phyloP scores from a whole-genome alignment of 1,140 invertebrate species.

The Drosophila sechellia region DNA sequence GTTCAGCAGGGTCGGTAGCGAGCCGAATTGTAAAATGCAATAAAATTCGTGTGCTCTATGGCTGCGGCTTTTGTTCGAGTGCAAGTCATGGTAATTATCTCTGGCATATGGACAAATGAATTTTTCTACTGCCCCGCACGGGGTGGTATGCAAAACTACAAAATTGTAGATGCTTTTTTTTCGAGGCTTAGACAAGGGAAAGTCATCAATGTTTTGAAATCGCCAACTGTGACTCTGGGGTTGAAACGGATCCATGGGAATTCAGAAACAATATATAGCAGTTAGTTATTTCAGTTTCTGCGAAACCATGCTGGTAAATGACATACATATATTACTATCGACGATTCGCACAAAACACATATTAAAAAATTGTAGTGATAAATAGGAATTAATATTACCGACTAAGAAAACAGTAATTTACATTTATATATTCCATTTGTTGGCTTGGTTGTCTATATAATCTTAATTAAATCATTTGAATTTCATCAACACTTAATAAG shows the following conservation, averaged over 20 bases:
- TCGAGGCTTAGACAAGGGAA: neutral
- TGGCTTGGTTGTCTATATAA: no score
- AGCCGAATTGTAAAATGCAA: conserved; percentile 59
- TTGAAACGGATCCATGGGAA: conserved; percentile 7
- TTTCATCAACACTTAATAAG: neutral
- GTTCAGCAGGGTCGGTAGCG: conserved; percentile 26
- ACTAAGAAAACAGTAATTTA: no score
- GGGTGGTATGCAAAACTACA: conserved; percentile 35
- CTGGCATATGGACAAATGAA: conserved; percentile 47
- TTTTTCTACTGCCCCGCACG: conserved; percentile 16
- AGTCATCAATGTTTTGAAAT: conserved; percentile 6
- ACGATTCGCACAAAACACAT: no score
- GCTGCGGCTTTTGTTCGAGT: conserved; percentile 52
- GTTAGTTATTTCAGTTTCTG: neutral
- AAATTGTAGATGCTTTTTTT: conserved; percentile 12
- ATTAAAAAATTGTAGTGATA: no score
- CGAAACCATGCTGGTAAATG: neutral
- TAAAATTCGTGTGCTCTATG: conserved; percentile 63
- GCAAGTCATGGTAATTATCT: conserved; percentile 75
- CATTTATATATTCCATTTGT: no score
- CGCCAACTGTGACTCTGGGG: conserved; percentile 15
- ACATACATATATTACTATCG: neutral
- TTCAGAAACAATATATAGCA: neutral
- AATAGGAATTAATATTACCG: no score
- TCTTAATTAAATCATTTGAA: no score